Conservation (phyloP, 2,888 invertebrate species). For the Dusona sp. region DNA sequence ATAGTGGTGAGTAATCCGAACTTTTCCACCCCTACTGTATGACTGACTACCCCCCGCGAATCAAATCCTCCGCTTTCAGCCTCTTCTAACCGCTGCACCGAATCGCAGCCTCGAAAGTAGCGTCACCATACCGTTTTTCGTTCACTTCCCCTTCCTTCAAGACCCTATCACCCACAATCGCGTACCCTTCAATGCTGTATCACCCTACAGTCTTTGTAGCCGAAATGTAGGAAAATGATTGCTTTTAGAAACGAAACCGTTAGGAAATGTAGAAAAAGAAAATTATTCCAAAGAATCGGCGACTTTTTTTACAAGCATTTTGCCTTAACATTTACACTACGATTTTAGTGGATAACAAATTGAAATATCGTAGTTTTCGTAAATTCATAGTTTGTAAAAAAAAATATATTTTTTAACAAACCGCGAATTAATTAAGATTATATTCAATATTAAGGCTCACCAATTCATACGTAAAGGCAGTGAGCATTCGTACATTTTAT, state of each 20-base stretch:
- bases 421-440: not conserved
- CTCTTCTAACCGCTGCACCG: conserved; percentile 51
- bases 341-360: not conserved
- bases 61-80: conserved; percentile 62
- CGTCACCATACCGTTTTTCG: conserved; percentile 48
- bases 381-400: not conserved
- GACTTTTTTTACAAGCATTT: not conserved
- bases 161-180: conserved; percentile 35
- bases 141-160: conserved; percentile 25
- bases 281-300: not conserved
- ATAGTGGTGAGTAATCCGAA: conserved; percentile 78
- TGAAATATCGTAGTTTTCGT: not conserved
- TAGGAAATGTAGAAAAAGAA: not conserved
- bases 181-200: conserved; percentile 59
- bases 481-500: no score
- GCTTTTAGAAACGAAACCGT: conserved; percentile 48
- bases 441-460: no score
- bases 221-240: conserved; percentile 73
- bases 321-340: not conserved
- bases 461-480: no score
- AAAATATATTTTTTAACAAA: not conserved
- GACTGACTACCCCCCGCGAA: conserved; percentile 48
- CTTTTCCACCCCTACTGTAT: conserved; percentile 61
- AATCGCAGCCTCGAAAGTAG: conserved; percentile 54
- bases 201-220: conserved; percentile 45